Percentiles rank a stretch among this genome's conserved stretches.
Evolutionary conservation across 2,797 vertebrate genomes (phyloP).

Genomic region (Crypturellus tataupa): DNA sequence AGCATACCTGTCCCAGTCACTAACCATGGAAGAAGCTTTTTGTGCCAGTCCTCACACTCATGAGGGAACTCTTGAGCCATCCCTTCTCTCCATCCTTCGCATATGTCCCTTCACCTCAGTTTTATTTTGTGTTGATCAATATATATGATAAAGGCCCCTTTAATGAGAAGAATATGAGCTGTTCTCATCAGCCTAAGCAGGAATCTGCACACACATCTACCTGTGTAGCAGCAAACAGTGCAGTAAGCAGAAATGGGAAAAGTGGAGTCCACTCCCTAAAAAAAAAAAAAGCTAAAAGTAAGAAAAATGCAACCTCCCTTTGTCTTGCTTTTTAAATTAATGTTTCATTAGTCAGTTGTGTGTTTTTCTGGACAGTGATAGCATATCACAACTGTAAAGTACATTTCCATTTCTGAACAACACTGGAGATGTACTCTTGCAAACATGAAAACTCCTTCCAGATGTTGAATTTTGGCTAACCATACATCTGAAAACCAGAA

Average conservation of each 20-base stretch:
- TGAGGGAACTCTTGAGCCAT: neutral
- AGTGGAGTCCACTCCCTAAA: neutral
- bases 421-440: neutral
- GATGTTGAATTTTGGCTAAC: slow-evolving; percentile 40
- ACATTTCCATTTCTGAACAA: slow-evolving; percentile 36
- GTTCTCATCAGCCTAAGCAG: neutral
- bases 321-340: neutral
- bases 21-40: neutral
- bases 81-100: neutral
- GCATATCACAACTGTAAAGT: neutral
- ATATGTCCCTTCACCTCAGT: neutral
- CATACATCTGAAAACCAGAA: slow-evolving; percentile 31
- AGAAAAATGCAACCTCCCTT: neutral
- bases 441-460: slow-evolving; percentile 47
- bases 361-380: neutral
- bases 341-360: neutral
- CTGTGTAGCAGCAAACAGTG: neutral
- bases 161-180: neutral
- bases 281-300: neutral
- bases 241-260: neutral
- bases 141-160: neutral
- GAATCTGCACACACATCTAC: neutral
- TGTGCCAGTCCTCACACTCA: neutral
- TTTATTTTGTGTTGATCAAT: neutral
- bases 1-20: too few species aligned